phyloP scores from a whole-genome alignment of 1,140 invertebrate genomes.

The Lanistes nyassanus region DNA sequence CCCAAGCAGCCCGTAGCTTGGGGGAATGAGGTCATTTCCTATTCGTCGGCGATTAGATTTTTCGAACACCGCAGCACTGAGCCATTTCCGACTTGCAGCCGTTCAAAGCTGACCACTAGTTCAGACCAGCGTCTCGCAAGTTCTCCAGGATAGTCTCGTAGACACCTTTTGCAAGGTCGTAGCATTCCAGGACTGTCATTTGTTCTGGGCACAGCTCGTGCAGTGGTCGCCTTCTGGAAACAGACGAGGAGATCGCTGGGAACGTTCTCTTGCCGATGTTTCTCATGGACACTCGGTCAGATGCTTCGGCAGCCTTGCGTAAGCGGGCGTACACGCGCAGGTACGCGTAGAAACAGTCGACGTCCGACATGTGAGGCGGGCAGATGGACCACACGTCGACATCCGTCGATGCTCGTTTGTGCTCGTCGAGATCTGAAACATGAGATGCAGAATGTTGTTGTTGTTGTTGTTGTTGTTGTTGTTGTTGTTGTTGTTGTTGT shows the following conservation, averaged over 20 bases:
- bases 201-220: slow-evolving; percentile 11
- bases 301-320: slow-evolving; percentile 29
- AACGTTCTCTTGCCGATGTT: slow-evolving; percentile 34
- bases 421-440: background rate
- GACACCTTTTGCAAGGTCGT: background rate
- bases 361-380: slow-evolving; percentile 22
- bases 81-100: too few species aligned
- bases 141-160: slow-evolving; percentile 3
- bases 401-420: background rate
- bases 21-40: too few species aligned
- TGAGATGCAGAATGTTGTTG: background rate
- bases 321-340: slow-evolving; percentile 34
- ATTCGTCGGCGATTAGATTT: too few species aligned
- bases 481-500: background rate
- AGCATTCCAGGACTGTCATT: slow-evolving; percentile 9
- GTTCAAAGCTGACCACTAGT: background rate
- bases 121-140: background rate
- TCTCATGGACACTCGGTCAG: slow-evolving; percentile 28
- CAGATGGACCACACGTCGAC: slow-evolving; percentile 29
- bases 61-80: too few species aligned
- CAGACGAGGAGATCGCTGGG: background rate
- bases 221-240: background rate
- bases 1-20: too few species aligned
- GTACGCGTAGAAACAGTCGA: slow-evolving; percentile 36
- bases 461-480: background rate